These are phyloP conservation scores for Lochmaea capreae DNA, from an alignment of 2,888 invertebrate species.

Conservation along the genomic window DNA sequence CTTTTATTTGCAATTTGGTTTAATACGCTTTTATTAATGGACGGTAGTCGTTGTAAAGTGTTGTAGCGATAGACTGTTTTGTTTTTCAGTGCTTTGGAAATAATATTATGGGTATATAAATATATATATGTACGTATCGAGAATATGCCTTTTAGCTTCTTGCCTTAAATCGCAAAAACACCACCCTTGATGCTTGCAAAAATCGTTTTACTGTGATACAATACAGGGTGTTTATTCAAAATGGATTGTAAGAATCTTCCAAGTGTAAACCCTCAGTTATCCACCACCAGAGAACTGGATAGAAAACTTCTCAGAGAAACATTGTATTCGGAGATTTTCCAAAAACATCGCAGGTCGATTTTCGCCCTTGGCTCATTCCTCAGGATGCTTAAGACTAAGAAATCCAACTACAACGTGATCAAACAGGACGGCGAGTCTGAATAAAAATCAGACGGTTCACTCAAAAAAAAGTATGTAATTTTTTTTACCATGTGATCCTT, in stretches of 20 bases:
- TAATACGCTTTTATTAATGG: constrained; percentile 25
- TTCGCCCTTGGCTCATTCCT: constrained; percentile 82
- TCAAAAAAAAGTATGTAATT: constrained; percentile 1
- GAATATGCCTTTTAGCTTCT: constrained; percentile 46
- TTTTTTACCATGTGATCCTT: constrained; percentile 30
- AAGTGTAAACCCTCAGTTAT: constrained; percentile 48
- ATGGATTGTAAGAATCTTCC: constrained; percentile 55
- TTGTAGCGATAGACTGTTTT: constrained; percentile 29
- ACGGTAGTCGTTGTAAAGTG: constrained; percentile 32
- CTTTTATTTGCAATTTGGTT: constrained; percentile 37
- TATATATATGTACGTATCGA: constrained; percentile 46
- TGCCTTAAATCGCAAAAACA: constrained; percentile 41
- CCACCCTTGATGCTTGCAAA: constrained; percentile 41
- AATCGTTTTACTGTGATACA: constrained; percentile 44
- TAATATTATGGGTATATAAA: neutral
- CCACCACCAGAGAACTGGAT: constrained; percentile 62
- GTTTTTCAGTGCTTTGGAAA: constrained; percentile 15
- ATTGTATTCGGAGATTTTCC: constrained; percentile 82
- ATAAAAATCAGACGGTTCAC: constrained; percentile 34
- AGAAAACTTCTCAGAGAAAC: constrained; percentile 79
- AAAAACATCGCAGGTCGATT: constrained; percentile 80
- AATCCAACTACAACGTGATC: constrained; percentile 82
- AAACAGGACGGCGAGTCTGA: constrained; percentile 67
- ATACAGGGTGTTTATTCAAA: constrained; percentile 43
- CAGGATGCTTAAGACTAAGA: constrained; percentile 79